phyloP scores from a whole-genome alignment of 2,113 vertebrate species.

The Tylochromis polylepis region DNA sequence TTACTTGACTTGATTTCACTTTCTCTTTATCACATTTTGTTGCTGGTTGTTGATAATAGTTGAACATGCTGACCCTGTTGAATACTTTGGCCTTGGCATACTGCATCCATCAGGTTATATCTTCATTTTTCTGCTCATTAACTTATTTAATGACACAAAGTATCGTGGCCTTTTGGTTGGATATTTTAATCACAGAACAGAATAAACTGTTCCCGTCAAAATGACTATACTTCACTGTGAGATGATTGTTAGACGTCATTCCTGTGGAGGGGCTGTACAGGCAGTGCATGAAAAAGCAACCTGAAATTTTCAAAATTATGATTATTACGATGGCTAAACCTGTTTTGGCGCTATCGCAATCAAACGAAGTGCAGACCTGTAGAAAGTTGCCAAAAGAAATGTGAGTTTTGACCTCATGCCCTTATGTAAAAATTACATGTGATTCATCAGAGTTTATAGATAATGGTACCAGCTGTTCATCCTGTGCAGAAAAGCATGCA shows the following conservation, averaged over 20 bases:
- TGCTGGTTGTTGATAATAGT: not conserved
- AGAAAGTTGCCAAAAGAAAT: not conserved
- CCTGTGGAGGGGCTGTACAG: not conserved
- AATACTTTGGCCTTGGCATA: not conserved
- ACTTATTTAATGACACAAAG: not conserved
- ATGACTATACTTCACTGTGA: not conserved
- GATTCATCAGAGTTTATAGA: not conserved
- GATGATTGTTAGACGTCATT: not conserved
- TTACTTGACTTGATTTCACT: not conserved
- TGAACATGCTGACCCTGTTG: not conserved
- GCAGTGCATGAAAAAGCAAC: not conserved
- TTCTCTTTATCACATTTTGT: not conserved
- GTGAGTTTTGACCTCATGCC: not conserved
- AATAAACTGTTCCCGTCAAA: not conserved
- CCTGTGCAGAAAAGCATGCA: not conserved
- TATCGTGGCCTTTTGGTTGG: not conserved
- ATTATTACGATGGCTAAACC: not conserved
- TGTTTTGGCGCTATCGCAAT: not conserved
- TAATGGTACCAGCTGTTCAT: not conserved
- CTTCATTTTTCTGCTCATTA: not conserved
- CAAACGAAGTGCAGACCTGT: not conserved
- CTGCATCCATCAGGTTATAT: not conserved
- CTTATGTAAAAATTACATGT: not conserved
- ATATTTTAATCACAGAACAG: conserved; percentile 1
- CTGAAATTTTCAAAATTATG: not conserved